Conservation (phyloP, 1,140 invertebrate species). For the Riptortus pedestris region DNA sequence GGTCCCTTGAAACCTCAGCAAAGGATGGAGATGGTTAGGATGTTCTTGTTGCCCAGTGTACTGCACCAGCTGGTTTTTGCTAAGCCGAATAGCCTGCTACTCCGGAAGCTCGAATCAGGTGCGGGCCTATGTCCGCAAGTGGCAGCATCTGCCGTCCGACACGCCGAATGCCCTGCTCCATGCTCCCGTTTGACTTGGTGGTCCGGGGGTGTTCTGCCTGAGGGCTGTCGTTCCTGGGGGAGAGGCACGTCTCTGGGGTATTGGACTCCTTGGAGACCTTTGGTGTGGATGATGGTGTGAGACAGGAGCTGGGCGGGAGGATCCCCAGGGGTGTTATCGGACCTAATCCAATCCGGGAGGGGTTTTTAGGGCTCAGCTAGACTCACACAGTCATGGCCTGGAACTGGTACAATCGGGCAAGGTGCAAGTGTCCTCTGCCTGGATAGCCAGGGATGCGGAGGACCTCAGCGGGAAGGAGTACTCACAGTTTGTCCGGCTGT, state of each 20-base stretch:
- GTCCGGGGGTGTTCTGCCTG: constrained; percentile 6
- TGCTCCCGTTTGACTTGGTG: constrained; percentile 20
- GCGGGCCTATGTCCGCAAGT: constrained; percentile 14
- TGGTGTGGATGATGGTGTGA: not conserved
- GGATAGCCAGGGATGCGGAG: not conserved
- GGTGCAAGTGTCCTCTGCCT: not conserved
- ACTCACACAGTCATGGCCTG: not conserved
- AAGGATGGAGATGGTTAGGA: too few species aligned
- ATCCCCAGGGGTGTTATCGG: constrained; percentile 66
- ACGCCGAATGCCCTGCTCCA: constrained; percentile 27
- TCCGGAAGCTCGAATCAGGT: not conserved
- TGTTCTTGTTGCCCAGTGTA: not conserved
- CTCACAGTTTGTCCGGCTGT: not conserved
- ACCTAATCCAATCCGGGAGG: not conserved
- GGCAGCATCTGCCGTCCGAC: constrained; percentile 25
- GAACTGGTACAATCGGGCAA: not conserved
- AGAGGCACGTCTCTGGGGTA: not conserved
- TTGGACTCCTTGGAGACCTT: not conserved
- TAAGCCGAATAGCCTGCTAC: not conserved
- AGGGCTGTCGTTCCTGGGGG: not conserved
- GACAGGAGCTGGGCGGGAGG: not conserved
- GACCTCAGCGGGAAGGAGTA: not conserved
- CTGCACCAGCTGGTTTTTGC: not conserved
- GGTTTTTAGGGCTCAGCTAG: not conserved
- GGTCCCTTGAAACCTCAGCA: not conserved